Conservation (phyloP, 2,797 vertebrate genomes). For the Erpetoichthys calabaricus region DNA sequence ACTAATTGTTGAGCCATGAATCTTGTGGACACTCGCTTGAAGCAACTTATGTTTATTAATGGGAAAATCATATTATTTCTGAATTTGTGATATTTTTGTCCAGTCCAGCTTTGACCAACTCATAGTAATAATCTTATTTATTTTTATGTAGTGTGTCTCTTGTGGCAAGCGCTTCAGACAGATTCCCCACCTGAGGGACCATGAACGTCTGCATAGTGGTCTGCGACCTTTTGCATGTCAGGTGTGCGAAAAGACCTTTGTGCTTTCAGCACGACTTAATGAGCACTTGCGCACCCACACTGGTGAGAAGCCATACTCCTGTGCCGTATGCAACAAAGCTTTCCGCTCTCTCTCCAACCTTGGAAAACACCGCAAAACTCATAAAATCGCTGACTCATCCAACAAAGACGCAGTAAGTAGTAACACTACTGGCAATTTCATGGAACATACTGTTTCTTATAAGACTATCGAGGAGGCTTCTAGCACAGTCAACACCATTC, state of each 20-base stretch:
- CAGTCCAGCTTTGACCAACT: too few relatives aligned
- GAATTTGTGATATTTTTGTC: too few relatives aligned
- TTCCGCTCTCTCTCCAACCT: slow-evolving; percentile 70
- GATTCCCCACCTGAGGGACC: slow-evolving; percentile 64
- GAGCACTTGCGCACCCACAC: slow-evolving; percentile 85
- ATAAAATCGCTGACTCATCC: slow-evolving; percentile 34
- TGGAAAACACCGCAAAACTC: slow-evolving; percentile 47
- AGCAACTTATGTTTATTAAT: too few relatives aligned
- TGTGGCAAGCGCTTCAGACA: slow-evolving; percentile 51
- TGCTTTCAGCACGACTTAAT: slow-evolving; percentile 68
- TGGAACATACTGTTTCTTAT: too few relatives aligned
- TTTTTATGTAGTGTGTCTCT: slow-evolving; percentile 25
- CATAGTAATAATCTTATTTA: too few relatives aligned
- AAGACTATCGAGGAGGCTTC: background rate
- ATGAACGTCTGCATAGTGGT: slow-evolving; percentile 58
- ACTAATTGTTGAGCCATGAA: too few relatives aligned
- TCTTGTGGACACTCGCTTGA: too few relatives aligned
- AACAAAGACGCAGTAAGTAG: background rate
- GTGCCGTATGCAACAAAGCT: slow-evolving; percentile 45
- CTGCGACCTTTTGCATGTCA: slow-evolving; percentile 71
- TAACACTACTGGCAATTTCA: slow-evolving; percentile 17
- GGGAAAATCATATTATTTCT: too few relatives aligned
- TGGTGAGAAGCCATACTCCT: slow-evolving; percentile 69
- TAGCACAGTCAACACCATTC: background rate
- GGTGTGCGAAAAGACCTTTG: slow-evolving; percentile 79